Conservation (phyloP, 2,797 vertebrate genomes). For the Neostethus bicornis region DNA sequence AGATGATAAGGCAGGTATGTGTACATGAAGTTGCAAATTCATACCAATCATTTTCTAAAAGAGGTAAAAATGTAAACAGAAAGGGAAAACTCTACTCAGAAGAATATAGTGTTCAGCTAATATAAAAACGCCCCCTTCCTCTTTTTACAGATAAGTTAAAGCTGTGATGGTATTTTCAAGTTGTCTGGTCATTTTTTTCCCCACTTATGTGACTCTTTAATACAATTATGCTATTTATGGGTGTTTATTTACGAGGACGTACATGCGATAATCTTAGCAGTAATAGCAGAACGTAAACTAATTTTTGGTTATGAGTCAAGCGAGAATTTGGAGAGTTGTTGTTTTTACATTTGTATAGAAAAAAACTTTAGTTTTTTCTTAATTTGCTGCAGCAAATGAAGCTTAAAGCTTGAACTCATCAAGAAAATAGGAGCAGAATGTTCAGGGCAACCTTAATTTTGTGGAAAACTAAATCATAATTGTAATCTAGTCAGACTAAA, state of each 20-base stretch:
- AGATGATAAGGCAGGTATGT: slow-evolving; percentile 29
- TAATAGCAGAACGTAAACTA: too few species aligned
- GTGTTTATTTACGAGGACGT: too few species aligned
- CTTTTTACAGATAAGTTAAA: slow-evolving; percentile 3
- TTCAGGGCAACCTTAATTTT: slow-evolving; percentile 2
- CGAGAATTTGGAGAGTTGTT: not conserved
- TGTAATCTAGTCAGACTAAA: too few species aligned
- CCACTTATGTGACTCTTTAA: not conserved
- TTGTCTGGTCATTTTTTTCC: not conserved
- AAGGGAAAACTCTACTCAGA: not conserved
- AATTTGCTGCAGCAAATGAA: not conserved
- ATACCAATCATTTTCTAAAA: slow-evolving; percentile 45
- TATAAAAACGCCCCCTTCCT: not conserved
- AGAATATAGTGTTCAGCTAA: slow-evolving; percentile 14
- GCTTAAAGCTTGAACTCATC: not conserved
- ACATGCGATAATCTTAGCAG: too few species aligned
- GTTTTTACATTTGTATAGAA: not conserved
- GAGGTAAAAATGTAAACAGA: not conserved
- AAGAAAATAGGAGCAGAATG: not conserved
- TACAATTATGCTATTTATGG: too few species aligned
- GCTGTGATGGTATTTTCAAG: not conserved
- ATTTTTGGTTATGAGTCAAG: not conserved
- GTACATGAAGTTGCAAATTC: slow-evolving; percentile 35
- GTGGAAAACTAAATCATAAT: not conserved
- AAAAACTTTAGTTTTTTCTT: not conserved